These are phyloP conservation scores for Microtus oregoni DNA, from an alignment of 2,113 vertebrate species.

Conservation along the genomic window DNA sequence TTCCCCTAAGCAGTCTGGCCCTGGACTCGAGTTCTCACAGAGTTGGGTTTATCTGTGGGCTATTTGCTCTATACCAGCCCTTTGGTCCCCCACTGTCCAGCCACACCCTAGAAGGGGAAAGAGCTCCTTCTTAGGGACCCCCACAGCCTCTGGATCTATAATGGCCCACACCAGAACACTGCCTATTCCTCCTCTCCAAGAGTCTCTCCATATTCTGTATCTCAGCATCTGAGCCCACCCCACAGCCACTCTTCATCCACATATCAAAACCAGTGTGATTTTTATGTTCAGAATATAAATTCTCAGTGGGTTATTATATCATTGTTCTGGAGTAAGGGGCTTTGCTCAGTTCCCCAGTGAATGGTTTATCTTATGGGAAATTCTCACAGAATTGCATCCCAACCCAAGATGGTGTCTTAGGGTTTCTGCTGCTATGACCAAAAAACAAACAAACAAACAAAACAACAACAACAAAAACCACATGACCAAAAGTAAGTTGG, in stretches of 20 bases:
- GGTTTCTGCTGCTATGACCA: neutral
- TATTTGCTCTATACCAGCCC: neutral
- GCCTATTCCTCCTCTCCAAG: neutral
- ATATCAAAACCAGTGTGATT: too few species aligned
- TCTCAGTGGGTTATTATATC: fast-evolving
- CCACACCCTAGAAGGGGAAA: neutral
- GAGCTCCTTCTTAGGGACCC: too few species aligned
- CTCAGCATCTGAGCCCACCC: fast-evolving
- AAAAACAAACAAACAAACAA: neutral
- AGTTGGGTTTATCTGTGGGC: neutral
- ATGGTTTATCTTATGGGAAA: neutral
- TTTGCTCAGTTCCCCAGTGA: neutral
- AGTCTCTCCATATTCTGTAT: neutral
- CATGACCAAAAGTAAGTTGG: neutral
- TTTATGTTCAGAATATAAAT: neutral
- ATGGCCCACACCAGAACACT: fast-evolving
- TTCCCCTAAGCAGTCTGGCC: too few species aligned
- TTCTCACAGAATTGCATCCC: too few species aligned
- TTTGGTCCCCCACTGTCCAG: neutral
- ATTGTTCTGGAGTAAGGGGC: neutral
- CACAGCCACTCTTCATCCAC: fast-evolving
- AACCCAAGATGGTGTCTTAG: too few species aligned
- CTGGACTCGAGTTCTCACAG: neutral
- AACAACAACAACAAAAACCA: too few species aligned
- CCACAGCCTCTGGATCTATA: neutral